Percentiles rank a stretch among this genome's conserved stretches.
Conservation (phyloP, 2,888 invertebrate species). For the Cynaeus angustus region DNA sequence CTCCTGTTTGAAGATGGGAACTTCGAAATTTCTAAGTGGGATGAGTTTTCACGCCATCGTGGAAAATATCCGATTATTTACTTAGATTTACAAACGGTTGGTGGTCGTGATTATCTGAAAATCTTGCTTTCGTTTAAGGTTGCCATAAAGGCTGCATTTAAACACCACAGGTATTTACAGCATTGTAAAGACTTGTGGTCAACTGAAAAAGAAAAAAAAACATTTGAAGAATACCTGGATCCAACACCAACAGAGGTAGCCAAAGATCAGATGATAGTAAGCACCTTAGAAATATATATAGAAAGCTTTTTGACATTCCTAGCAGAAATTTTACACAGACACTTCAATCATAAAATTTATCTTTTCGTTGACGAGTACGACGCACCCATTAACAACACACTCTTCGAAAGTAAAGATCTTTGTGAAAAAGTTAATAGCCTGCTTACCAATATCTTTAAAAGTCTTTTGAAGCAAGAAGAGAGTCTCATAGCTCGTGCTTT, state of each 20-base stretch:
- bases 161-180: conserved; percentile 19
- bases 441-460: conserved; percentile 24
- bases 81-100: conserved; percentile 25
- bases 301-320: conserved; percentile 1
- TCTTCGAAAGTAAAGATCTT: conserved; percentile 25
- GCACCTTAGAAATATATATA: no score
- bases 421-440: conserved; percentile 21
- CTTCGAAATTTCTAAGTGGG: conserved; percentile 30
- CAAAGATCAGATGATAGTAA: no score
- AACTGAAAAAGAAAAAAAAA: conserved; percentile 22
- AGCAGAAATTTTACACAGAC: conserved; percentile 14
- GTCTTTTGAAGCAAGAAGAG: conserved; percentile 15
- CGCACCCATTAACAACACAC: conserved; percentile 27
- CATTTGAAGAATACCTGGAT: no score
- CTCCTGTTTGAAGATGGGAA: conserved; percentile 29
- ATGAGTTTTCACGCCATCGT: conserved; percentile 27
- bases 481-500: conserved; percentile 28
- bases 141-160: conserved; percentile 8
- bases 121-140: conserved; percentile 13
- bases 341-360: conserved; percentile 20
- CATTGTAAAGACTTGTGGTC: not conserved
- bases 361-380: conserved; percentile 8
- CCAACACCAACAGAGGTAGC: no score
- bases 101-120: conserved; percentile 17
- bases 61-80: conserved; percentile 31